Base-by-base conservation (phyloP, 1,140 invertebrate genomes). In the Rhopalosiphum maidis region DNA sequence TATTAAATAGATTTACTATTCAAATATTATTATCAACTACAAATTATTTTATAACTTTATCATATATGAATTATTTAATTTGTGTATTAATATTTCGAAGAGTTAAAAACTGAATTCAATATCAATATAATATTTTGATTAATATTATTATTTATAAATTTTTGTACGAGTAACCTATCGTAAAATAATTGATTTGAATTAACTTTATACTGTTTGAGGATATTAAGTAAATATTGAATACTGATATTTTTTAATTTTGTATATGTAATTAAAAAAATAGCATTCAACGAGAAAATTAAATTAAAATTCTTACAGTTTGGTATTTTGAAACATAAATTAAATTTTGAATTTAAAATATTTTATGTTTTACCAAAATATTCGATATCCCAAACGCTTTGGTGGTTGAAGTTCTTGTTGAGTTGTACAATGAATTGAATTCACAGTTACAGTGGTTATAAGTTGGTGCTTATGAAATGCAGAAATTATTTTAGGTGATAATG, bases 401-500 rank as follows among this genome's bases (percentile, higher is more conserved):
- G 68, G 85, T 48, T 68, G 46, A 35, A 48, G 93, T 55, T 88
- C 93, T 9, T 46, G 87, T 54, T 54, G 87, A 43, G 60, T 85
- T 25, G 41, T 88, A 60, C 51, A 93, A 46, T 60, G 60, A 46
- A 89, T 22, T 35, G 93, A 46, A 60, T 60, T 46, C 43, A 54
- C 93, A 41, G 87, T 88, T 37, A 83, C 54, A 21, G 43, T 68
- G n/a, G 83, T 86, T 6, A 8, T 46, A 46, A 91, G 25, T 46
- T 77, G 35, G 41, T 91, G 30, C 68, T 68, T 77, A 46, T 60
- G 0, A 43, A 91, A 91, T 25, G 37, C 37, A 68, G 90, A 46
- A 68, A 91, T 91, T 77, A 91, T 77, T 91, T 68, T 91, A 2
- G 90, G 15, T 41, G 90, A 91, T 77, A 91, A 91, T 46, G 90